These are phyloP conservation scores for Macroramphosus scolopax DNA, from an alignment of 2,797 vertebrate species.

Conservation along the genomic window DNA sequence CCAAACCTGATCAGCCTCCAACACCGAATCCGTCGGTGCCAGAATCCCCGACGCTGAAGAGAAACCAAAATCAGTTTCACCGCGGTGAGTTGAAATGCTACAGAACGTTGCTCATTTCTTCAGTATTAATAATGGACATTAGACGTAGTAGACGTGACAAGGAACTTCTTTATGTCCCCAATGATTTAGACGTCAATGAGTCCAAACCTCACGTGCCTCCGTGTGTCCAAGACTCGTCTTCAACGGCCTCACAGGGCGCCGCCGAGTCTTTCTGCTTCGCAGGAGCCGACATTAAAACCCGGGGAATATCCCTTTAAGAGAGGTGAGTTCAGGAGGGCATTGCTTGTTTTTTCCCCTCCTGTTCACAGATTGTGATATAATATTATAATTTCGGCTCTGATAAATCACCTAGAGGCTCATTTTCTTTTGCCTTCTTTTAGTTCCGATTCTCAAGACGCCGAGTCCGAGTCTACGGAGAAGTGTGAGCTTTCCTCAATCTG, in stretches of 20 bases:
- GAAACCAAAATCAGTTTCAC: slow-evolving; percentile 30
- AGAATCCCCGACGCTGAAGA: slow-evolving; percentile 30
- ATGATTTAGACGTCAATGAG: slow-evolving; percentile 43
- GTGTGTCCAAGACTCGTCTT: slow-evolving; percentile 22
- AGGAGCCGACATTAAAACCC: slow-evolving; percentile 56
- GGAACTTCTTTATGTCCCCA: no score
- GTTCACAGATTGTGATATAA: no score
- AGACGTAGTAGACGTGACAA: no score
- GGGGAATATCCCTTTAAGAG: slow-evolving; percentile 78
- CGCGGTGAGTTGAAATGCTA: slow-evolving; percentile 24
- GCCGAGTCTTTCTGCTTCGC: slow-evolving; percentile 49
- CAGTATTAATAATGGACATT: no score
- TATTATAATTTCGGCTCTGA: no score
- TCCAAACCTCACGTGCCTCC: slow-evolving; percentile 22
- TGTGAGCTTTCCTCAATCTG: slow-evolving; percentile 69
- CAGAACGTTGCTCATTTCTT: no score
- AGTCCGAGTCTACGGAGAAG: slow-evolving; percentile 71
- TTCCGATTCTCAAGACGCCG: slow-evolving; percentile 66
- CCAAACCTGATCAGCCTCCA: slow-evolving; percentile 27
- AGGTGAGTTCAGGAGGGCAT: slow-evolving; percentile 58
- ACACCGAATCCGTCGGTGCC: slow-evolving; percentile 1
- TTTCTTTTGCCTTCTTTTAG: slow-evolving; percentile 22
- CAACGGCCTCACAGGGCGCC: slow-evolving; percentile 41
- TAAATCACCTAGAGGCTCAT: no score
- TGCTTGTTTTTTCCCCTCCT: background rate